Conservation (phyloP, 1,140 invertebrate species). For the Asobara japonica region DNA sequence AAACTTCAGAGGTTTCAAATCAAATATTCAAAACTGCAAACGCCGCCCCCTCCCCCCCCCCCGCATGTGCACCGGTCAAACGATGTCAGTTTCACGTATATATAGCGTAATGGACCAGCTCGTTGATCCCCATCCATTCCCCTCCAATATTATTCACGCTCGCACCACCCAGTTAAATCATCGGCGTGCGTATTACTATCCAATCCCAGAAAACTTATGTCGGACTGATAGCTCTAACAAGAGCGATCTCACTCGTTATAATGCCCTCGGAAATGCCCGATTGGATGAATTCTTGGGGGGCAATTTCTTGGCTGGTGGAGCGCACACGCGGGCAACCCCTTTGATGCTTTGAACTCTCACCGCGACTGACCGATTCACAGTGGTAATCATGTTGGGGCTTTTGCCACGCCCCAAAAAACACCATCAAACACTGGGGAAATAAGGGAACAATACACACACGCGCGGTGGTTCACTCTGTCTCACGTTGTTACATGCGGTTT, state of each 20-base stretch:
- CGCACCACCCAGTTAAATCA: neutral
- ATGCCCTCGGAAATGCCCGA: neutral
- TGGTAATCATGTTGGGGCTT: slow-evolving; percentile 64
- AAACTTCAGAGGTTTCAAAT: too few species aligned
- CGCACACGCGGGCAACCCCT: slow-evolving; percentile 59
- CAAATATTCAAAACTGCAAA: too few species aligned
- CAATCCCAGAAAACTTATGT: neutral
- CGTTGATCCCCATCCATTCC: too few species aligned
- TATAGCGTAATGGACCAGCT: too few species aligned
- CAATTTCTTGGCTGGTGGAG: slow-evolving; percentile 64
- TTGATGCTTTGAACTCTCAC: slow-evolving; percentile 67
- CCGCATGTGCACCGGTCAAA: too few species aligned
- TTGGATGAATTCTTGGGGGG: slow-evolving; percentile 63
- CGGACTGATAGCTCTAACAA: neutral
- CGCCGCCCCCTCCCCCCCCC: too few species aligned
- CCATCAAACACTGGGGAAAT: slow-evolving; percentile 48
- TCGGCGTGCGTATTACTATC: neutral
- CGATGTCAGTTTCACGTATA: too few species aligned
- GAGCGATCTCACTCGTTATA: neutral
- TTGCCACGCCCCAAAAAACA: slow-evolving; percentile 66
- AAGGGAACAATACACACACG: slow-evolving; percentile 21
- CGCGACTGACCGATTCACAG: slow-evolving; percentile 63
- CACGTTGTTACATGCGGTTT: neutral
- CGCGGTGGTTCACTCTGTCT: slow-evolving; percentile 34
- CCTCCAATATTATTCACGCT: too few species aligned